These are phyloP conservation scores for Diploscapter pachys DNA, from an alignment of 1,140 invertebrate species.

Conservation along the genomic window DNA sequence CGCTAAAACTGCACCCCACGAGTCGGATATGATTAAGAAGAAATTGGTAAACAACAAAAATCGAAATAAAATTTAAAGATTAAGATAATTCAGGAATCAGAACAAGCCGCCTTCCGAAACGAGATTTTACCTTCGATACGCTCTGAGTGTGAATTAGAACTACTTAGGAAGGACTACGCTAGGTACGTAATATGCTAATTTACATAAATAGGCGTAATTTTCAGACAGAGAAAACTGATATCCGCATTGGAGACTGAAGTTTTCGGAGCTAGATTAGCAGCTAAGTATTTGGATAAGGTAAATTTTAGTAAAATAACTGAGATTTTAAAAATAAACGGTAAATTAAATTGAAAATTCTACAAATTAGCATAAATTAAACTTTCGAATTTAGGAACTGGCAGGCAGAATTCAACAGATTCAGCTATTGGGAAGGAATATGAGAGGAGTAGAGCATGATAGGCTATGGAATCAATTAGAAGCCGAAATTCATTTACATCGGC, in stretches of 20 bases:
- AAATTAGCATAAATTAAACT: not conserved
- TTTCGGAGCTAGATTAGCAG: conserved; percentile 76
- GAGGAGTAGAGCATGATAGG: conserved; percentile 73
- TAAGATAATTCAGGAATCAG: conserved; percentile 59
- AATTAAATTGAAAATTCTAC: not conserved
- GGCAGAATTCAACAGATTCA: conserved; percentile 83
- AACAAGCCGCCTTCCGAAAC: conserved; percentile 61
- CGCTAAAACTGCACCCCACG: conserved; percentile 58
- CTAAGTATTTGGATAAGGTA: conserved; percentile 77
- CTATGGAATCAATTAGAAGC: conserved; percentile 80
- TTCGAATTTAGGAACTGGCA: conserved; percentile 67
- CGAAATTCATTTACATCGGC: conserved; percentile 78
- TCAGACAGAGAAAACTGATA: conserved; percentile 70
- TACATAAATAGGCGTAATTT: conserved; percentile 74
- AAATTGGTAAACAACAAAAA: conserved; percentile 61
- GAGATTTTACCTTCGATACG: conserved; percentile 59
- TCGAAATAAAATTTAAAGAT: conserved; percentile 6
- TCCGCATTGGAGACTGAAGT: conserved; percentile 74
- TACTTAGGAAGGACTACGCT: conserved; percentile 71
- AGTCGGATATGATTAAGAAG: conserved; percentile 65
- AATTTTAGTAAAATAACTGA: not conserved
- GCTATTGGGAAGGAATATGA: conserved; percentile 70
- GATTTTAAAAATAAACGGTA: not conserved
- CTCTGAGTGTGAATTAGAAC: conserved; percentile 68
- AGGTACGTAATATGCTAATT: conserved; percentile 70